Evolutionary conservation across 2,797 vertebrate species (phyloP).

Genomic region (Cetoscarus ocellatus): DNA sequence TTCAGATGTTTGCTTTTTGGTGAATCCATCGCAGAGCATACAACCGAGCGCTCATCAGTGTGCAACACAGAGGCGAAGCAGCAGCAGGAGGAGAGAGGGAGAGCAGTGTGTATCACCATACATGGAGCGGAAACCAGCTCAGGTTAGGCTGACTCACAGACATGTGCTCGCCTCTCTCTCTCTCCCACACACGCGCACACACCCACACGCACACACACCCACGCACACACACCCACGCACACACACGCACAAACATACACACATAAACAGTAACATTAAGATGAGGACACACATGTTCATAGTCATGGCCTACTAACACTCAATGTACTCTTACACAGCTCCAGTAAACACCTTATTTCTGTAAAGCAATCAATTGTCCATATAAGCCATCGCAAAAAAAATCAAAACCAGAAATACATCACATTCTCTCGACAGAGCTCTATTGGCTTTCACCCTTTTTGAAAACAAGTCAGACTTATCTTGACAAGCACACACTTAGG

Average conservation of each 20-base stretch:
- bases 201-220: constrained; percentile 2
- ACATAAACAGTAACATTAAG: constrained; percentile 47
- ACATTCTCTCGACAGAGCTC: constrained; percentile 51
- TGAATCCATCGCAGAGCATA: constrained; percentile 26
- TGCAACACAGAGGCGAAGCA: constrained; percentile 53
- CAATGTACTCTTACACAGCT: constrained; percentile 27
- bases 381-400: constrained; percentile 65
- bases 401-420: constrained; percentile 26
- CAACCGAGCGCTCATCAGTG: constrained; percentile 40
- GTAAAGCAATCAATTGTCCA: constrained; percentile 62
- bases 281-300: constrained; percentile 53
- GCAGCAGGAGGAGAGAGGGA: constrained; percentile 47
- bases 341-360: constrained; percentile 48
- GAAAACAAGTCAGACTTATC: constrained; percentile 65
- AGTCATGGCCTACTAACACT: constrained; percentile 49
- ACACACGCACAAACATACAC: constrained; percentile 4
- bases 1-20: constrained; percentile 34
- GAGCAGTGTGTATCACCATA: constrained; percentile 80
- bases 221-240: constrained; percentile 8
- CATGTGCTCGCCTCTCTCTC: constrained; percentile 37
- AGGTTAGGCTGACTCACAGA: constrained; percentile 80
- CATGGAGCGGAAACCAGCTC: constrained; percentile 85
- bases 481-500: constrained; percentile 55
- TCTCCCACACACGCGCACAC: constrained; percentile 8
- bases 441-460: constrained; percentile 42